Percentiles rank a stretch among this genome's conserved stretches.
These are phyloP conservation scores for Jacana jacana DNA, from an alignment of 2,113 vertebrate species.

Conservation along the genomic window DNA sequence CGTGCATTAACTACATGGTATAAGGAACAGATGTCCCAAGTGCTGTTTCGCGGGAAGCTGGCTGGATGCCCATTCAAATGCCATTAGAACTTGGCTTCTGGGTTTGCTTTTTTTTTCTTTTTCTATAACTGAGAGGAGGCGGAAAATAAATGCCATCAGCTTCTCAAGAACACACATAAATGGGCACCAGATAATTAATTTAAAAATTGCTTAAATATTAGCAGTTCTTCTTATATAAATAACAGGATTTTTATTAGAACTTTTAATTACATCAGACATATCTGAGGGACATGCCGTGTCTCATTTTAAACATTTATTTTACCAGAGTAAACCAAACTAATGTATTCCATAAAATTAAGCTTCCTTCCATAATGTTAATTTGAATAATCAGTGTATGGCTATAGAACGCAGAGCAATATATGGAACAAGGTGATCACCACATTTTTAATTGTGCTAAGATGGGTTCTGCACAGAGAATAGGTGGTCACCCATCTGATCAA, in stretches of 20 bases:
- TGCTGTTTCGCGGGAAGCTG: not conserved
- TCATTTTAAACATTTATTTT: not conserved
- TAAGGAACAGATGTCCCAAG: conserved; percentile 54
- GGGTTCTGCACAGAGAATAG: not conserved
- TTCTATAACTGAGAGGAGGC: conserved; percentile 17
- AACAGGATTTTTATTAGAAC: conserved; percentile 44
- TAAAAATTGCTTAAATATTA: conserved; percentile 50
- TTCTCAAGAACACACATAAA: conserved; percentile 6
- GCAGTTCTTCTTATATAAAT: conserved; percentile 40
- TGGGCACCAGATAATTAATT: conserved; percentile 1
- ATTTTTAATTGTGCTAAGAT: not conserved
- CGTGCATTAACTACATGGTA: not conserved
- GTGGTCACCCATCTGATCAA: not conserved
- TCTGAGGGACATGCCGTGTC: not conserved
- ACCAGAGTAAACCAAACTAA: conserved; percentile 18
- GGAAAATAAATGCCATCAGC: conserved; percentile 22
- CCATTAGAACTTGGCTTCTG: conserved; percentile 45
- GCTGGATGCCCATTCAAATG: conserved; percentile 20
- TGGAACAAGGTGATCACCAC: not conserved
- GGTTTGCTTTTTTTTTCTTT: not conserved
- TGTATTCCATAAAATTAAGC: not conserved
- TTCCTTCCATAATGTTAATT: not conserved
- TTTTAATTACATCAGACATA: not conserved
- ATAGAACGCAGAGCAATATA: not conserved
- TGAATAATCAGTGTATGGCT: not conserved